Evolutionary conservation across 2,113 vertebrate species (phyloP), one percentile per base, ranked within the genome.

Genomic region (Mastomys natalensis): DNA sequence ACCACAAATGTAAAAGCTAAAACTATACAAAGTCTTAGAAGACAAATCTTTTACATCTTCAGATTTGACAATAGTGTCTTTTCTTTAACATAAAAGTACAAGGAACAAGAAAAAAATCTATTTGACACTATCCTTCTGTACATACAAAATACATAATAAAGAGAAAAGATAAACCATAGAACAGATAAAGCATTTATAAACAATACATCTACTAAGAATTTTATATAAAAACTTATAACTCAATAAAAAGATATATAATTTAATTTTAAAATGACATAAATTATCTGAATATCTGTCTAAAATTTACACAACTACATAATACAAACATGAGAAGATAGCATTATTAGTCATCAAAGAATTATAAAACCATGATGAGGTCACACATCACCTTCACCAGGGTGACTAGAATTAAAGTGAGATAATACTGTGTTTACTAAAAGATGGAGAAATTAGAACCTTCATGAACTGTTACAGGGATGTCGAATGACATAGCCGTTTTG

Each of bases 121-220:
- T 84, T 77, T 53, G 70, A 73, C 48, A 89, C 48, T 3, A 68
- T 68, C 13, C 72, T 58, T 88, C 53, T 81, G 3, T 22, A 24
- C 45, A 78, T 74, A 31, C 55, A 66, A 95, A 86, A 70, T 43
- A 82, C 16, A 62, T 9, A 64, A 45, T 21, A 19, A 76, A 45
- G 11, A 85, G n/a, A 68, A 88, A 88, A 72, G 22, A 86, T 64
- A 62, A 76, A 16, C 17, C 24, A n/a, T 0, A 62, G 40, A 78
- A 40, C 29, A 34, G 12, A 37, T 48, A 72, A 66, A 72, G 62
- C n/a, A 76, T 68, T 91, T 89, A 93, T 37, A 94, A 93, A 81
- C 68, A 9, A 90, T 34, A 15, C 45, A 80, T 62, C 45, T 80
- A 2, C 55, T 78, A 82, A 74, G 15, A 2, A 11, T 74, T 13